Base-by-base conservation (phyloP, 2,113 vertebrate species). In the Otolemur garnettii region DNA sequence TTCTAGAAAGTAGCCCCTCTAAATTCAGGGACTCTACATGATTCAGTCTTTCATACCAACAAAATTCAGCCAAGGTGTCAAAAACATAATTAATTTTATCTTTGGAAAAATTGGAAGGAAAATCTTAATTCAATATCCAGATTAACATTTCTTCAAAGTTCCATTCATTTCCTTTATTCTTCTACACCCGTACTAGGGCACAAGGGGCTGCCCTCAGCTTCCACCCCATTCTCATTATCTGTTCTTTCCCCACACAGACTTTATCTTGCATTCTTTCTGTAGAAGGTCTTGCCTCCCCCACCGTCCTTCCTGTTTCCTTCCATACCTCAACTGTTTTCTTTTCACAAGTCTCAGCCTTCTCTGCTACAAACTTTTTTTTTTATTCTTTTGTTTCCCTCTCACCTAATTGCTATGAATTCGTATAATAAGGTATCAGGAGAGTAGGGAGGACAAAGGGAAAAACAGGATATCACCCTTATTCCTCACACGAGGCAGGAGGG, bases 71-170 rank as follows among this genome's bases (percentile, higher is more conserved):
- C n/a, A 33, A 68, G 57, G 26, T 74, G 50, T 1, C 9, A 72
- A 68, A 82, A 69, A 71, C 3, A 94, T 50, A 53, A 83, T 84
- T 74, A 77, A 71, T 79, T 95, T 94, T 87, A 33, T 81, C 60
- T 91, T 82, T 81, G 28, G 21, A 84, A 86, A 80, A 93, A 74
- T 64, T 21, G 13, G 82, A 82, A 92, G 9, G 17, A 79, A 2
- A n/a, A 26, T n/a, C 21, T 38, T 60, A 38, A 62, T 66, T 84
- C 14, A 15, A 30, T 85, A 17, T 68, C 24, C 1, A 81, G 21
- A 66, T 9, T 26, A 83, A 69, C 5, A 38, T 78, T 96, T 84
- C 50, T 57, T 66, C 68, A 78, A 83, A 74, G 19, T 4, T 2
- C 57, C 5, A 35, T 1, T 24, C 13, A 45, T 89, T 62, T 85